These are phyloP conservation scores for Dynastes tityus DNA, from an alignment of 2,888 invertebrate genomes.

Conservation along the genomic window DNA sequence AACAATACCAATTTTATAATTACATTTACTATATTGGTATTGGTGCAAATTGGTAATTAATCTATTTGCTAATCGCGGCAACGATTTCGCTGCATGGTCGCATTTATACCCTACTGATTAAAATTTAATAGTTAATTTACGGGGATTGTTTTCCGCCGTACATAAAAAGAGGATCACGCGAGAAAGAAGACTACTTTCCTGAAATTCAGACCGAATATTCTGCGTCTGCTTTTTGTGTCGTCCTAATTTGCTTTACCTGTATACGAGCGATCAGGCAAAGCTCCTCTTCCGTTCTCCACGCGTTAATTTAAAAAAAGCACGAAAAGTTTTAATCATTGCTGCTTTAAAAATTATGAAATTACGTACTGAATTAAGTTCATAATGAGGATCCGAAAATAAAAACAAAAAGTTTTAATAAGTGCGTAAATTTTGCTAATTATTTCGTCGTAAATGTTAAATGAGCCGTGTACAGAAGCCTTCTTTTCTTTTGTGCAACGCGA, in stretches of 20 bases:
- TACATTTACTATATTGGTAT: not conserved
- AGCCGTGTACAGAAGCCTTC: too few relatives aligned
- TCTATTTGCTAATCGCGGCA: not conserved
- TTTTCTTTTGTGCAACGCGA: too few relatives aligned
- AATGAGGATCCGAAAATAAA: not conserved
- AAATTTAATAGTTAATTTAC: not conserved
- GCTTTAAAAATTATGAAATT: conserved; percentile 1
- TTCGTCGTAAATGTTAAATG: not conserved
- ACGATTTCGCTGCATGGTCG: not conserved
- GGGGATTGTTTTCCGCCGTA: not conserved
- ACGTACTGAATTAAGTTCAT: not conserved
- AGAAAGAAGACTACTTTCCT: not conserved
- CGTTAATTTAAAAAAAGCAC: conserved; percentile 4
- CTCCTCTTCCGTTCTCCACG: not conserved
- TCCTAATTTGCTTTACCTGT: conserved; percentile 9
- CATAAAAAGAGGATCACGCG: not conserved
- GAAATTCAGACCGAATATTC: not conserved
- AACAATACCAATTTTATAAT: not conserved
- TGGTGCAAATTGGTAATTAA: not conserved
- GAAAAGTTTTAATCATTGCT: conserved; percentile 12
- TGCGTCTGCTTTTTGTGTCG: not conserved
- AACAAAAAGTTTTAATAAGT: not conserved
- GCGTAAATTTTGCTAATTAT: not conserved
- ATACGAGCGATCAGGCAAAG: not conserved
- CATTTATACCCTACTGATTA: not conserved